Conservation (phyloP, 2,113 vertebrate species). For the Centropus unirufus region DNA sequence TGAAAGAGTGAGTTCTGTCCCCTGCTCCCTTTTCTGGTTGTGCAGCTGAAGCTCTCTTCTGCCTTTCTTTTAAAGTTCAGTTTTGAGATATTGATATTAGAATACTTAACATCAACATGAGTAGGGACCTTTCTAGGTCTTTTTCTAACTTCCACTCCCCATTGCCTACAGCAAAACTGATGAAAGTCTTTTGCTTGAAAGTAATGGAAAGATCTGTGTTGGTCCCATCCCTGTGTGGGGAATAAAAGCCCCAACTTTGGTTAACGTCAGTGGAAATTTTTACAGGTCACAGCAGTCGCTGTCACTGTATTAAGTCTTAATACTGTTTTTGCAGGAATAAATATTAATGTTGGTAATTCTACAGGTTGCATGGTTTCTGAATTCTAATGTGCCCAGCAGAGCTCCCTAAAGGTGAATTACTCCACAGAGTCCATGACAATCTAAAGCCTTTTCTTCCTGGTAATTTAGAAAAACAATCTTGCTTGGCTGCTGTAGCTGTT, state of each 20-base stretch:
- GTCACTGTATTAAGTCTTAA: background rate
- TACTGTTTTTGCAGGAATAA: background rate
- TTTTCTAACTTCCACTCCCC: background rate
- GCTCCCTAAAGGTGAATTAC: conserved; percentile 2
- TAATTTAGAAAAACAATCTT: conserved; percentile 26
- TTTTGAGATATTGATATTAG: background rate
- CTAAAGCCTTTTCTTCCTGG: background rate
- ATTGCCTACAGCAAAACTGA: background rate
- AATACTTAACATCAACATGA: background rate
- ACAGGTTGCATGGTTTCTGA: background rate
- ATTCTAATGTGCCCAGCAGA: background rate
- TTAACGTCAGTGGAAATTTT: background rate
- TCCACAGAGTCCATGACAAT: background rate
- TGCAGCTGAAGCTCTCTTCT: background rate
- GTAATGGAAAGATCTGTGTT: background rate
- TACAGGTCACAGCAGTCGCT: background rate
- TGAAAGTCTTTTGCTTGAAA: background rate
- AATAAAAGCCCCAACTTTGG: background rate
- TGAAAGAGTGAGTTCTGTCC: background rate
- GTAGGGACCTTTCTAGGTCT: background rate
- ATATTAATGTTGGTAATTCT: background rate
- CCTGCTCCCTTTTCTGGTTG: background rate
- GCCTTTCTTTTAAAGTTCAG: background rate
- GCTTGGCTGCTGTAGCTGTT: conserved; percentile 11
- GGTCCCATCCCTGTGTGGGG: background rate